A percentile compares a stretch with the other conserved stretches of the same genome.
These are phyloP conservation scores for Sebastes kiyomatsui DNA, from an alignment of 2,797 vertebrate genomes.

Conservation along the genomic window DNA sequence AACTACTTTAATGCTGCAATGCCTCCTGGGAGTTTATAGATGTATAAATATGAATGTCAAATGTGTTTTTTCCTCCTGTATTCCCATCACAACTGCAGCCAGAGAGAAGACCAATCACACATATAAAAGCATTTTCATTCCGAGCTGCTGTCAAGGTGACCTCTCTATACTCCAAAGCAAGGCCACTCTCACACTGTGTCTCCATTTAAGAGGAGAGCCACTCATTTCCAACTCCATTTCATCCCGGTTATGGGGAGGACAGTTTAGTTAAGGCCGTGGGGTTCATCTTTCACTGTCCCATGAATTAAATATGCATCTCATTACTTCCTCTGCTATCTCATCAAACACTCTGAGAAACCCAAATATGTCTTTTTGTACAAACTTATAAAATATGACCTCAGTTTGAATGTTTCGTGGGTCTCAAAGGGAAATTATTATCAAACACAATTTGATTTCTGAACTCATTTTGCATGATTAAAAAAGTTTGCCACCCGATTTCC, in stretches of 20 bases:
- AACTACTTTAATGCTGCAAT: background rate
- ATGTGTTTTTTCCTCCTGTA: background rate
- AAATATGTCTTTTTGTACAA: conserved; percentile 47
- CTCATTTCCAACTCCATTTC: conserved; percentile 12
- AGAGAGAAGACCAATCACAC: conserved; percentile 1
- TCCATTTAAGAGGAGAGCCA: background rate
- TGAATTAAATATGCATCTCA: conserved; percentile 63
- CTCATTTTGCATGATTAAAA: background rate
- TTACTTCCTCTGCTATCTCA: conserved; percentile 45
- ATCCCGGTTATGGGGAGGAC: background rate
- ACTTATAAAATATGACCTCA: conserved; percentile 22
- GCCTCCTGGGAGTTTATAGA: background rate
- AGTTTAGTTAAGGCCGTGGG: conserved; percentile 9
- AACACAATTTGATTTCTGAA: background rate
- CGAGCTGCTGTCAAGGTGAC: conserved; percentile 29
- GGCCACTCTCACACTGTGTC: background rate
- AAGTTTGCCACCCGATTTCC: background rate
- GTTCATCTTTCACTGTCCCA: conserved; percentile 47
- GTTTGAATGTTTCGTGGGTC: background rate
- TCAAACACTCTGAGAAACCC: conserved; percentile 49
- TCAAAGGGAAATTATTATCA: background rate
- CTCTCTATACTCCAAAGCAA: background rate
- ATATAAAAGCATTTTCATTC: background rate
- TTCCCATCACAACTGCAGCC: conserved; percentile 1
- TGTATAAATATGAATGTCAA: conserved; percentile 9